Evolutionary conservation across 2,888 invertebrate species (phyloP), one percentile per base, ranked within the genome.

Genomic region (Conus canariensis): DNA sequence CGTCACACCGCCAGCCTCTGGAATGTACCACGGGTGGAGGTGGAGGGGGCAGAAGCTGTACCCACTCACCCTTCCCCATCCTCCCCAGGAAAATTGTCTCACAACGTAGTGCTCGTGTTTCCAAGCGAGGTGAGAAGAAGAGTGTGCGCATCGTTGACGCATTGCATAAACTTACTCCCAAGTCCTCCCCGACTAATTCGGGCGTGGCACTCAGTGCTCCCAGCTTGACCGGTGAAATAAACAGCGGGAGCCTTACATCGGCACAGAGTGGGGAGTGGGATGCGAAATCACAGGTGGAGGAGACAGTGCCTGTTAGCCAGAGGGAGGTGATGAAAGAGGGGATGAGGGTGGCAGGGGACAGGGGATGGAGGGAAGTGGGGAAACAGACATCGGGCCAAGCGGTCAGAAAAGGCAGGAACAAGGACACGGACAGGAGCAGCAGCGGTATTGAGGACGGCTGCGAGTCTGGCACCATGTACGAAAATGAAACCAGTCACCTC

Each of bases 1-100:
- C 64, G 4, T 45, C 86, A 86, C 86, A 86, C 86, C 86, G 22
- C 86, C 87, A 87, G 74, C 14, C 87, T 87, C n/a, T 87, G 87
- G 87, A 87, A 74, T 14, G 14, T 87, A 0, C 87, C 87, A n/a
- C 64, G 58, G n/a, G 74, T 87, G n/a, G 87, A 87, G 25, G 87
- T 87, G 70, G 70, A 70, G 25, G 58, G 16, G 8, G n/a, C 70
- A 3, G 87, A 87, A 4, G 8, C 85, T 25, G 4, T 25, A 59
- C 60, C 58, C 5, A 10, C 64, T 19, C 86, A 64, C 12, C 86
- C 45, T 16, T 67, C 67, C 16, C 86, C 67, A 2, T 86, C 86
- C 45, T 30, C 86, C 9, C 30, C 19, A 19, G 86, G 16, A 60
- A 86, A 45, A 67, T 7, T 67, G 22, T 10, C 85, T 10, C 86